These are phyloP conservation scores for Gallinago jamesoni DNA, from an alignment of 2,113 vertebrate species.

Conservation along the genomic window DNA sequence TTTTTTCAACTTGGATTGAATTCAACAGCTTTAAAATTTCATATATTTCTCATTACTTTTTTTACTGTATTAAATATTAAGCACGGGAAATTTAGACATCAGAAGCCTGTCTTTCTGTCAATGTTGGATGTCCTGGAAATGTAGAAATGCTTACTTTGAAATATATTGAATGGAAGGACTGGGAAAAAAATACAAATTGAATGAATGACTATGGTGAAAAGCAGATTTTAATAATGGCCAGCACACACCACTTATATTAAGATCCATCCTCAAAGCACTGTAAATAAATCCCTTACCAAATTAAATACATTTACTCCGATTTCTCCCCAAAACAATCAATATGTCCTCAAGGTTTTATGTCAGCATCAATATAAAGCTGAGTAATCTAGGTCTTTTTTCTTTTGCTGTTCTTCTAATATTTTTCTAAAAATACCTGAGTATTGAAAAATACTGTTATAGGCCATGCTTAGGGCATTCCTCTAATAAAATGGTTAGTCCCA, in stretches of 20 bases:
- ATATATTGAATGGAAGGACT: background rate
- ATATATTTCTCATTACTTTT: background rate
- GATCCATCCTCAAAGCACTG: background rate
- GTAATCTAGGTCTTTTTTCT: background rate
- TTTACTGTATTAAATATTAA: background rate
- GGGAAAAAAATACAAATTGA: background rate
- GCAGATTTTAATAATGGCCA: background rate
- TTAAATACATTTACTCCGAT: conserved; percentile 28
- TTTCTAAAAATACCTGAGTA: conserved; percentile 12
- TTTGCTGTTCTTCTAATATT: background rate
- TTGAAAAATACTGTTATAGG: background rate
- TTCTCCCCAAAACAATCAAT: conserved; percentile 25
- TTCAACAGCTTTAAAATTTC: background rate
- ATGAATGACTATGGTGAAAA: background rate
- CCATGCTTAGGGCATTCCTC: background rate
- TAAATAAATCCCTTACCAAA: conserved; percentile 1
- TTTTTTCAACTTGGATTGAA: background rate
- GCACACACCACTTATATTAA: background rate
- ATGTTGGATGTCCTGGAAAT: background rate
- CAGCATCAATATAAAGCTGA: background rate
- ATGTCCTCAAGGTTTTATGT: background rate
- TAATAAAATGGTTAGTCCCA: conserved; percentile 22
- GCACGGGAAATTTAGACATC: background rate
- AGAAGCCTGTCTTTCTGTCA: background rate
- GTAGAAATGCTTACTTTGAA: background rate